phyloP scores from a whole-genome alignment of 2,113 vertebrate species.

The Acrocephalus kingi region DNA sequence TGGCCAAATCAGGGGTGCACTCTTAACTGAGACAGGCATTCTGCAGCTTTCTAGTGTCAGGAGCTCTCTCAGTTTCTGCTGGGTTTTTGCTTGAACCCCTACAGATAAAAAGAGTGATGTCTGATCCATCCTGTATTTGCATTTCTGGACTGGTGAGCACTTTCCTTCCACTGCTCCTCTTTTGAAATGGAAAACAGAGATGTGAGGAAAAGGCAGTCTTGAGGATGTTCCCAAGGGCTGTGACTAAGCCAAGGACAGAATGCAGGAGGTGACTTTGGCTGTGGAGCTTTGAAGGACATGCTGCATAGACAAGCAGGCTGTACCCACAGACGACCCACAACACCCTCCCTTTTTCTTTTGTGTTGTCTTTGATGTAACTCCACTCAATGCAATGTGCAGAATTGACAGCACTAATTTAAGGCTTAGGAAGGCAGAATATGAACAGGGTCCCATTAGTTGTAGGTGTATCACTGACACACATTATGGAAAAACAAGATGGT shows the following conservation, averaged over 20 bases:
- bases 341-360: not conserved
- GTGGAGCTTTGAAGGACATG: not conserved
- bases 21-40: not conserved
- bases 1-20: not conserved
- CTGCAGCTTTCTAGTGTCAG: not conserved
- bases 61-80: not conserved
- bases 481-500: rapidly evolving
- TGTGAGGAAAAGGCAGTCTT: not conserved
- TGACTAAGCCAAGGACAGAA: not conserved
- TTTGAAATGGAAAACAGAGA: not conserved
- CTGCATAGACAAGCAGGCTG: not conserved
- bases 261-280: not conserved
- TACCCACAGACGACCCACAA: not conserved
- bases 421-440: not conserved
- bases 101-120: not conserved
- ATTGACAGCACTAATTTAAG: not conserved
- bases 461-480: not conserved
- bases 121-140: not conserved
- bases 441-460: not conserved
- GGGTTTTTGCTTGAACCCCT: not conserved
- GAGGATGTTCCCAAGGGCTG: not conserved
- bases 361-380: not conserved
- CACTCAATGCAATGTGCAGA: not conserved
- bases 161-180: not conserved
- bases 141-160: not conserved